phyloP scores from a whole-genome alignment of 2,888 invertebrate genomes.

The Melinaea marsaeus region DNA sequence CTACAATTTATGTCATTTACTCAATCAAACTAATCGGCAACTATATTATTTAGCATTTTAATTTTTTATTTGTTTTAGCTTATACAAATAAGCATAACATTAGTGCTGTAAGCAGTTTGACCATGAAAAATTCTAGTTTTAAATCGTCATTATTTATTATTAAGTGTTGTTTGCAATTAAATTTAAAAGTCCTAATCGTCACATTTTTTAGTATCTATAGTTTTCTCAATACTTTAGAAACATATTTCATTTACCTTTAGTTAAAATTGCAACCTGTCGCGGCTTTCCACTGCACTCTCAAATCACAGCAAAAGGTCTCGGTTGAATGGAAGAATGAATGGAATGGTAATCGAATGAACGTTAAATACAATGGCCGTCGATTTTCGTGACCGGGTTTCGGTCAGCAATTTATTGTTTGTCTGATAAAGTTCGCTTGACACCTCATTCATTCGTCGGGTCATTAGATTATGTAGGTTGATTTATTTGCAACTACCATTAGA shows the following conservation, averaged over 20 bases:
- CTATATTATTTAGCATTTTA: too few species aligned
- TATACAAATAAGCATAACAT: too few species aligned
- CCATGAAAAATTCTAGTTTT: too few species aligned
- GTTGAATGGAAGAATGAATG: conserved; percentile 34
- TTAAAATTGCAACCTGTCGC: conserved; percentile 19
- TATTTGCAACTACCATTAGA: conserved; percentile 16
- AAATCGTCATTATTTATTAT: too few species aligned
- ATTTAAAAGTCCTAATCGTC: too few species aligned
- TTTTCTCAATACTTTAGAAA: not conserved
- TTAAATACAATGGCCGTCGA: conserved; percentile 38
- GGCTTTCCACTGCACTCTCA: conserved; percentile 12
- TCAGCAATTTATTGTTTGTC: conserved; percentile 30
- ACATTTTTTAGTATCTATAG: not conserved
- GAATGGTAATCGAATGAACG: conserved; percentile 36
- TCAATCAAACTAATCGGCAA: too few species aligned
- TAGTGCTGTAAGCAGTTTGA: too few species aligned
- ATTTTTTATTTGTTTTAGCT: too few species aligned
- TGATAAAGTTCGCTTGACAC: conserved; percentile 30
- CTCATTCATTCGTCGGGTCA: conserved; percentile 28
- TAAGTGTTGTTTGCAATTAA: too few species aligned
- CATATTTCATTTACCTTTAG: conserved; percentile 1
- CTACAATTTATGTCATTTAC: too few species aligned
- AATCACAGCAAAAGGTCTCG: conserved; percentile 14
- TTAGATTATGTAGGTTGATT: conserved; percentile 28
- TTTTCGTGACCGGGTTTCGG: conserved; percentile 31